Percentiles rank a stretch among this genome's conserved stretches.
These are phyloP conservation scores for Nerophis lumbriciformis DNA, from an alignment of 2,113 vertebrate genomes.

Conservation along the genomic window DNA sequence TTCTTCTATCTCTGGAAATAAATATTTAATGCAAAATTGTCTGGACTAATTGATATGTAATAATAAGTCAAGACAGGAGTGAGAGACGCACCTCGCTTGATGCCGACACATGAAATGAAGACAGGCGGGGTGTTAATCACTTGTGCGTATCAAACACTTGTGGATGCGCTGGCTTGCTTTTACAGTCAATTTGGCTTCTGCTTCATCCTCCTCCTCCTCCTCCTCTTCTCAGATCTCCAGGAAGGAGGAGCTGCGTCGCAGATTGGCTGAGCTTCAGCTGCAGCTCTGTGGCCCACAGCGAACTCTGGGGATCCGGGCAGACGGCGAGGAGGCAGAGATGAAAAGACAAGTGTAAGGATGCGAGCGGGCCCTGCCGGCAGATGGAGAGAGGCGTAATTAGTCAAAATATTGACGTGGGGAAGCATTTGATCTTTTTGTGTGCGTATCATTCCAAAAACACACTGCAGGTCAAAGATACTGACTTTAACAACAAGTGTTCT, in stretches of 20 bases:
- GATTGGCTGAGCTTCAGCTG: conserved; percentile 79
- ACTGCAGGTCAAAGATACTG: conserved; percentile 48
- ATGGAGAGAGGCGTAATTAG: conserved; percentile 48
- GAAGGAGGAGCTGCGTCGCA: conserved; percentile 77
- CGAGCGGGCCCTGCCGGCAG: conserved; percentile 47
- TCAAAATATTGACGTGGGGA: conserved; percentile 64
- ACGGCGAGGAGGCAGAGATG: conserved; percentile 73
- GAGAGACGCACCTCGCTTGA: conserved; percentile 14
- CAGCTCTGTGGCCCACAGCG: conserved; percentile 75
- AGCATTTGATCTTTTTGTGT: conserved; percentile 55
- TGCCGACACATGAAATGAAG: conserved; percentile 32
- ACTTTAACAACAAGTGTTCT: neutral
- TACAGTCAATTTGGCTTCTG: conserved; percentile 47
- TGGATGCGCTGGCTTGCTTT: conserved; percentile 47
- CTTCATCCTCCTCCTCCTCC: conserved; percentile 18
- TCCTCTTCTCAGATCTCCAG: conserved; percentile 70
- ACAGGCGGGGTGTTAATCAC: conserved; percentile 22
- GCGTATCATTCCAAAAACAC: conserved; percentile 38
- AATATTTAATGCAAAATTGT: conserved; percentile 17
- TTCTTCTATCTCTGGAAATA: conserved; percentile 16
- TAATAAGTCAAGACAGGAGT: conserved; percentile 20
- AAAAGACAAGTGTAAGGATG: conserved; percentile 79
- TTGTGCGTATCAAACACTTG: conserved; percentile 55
- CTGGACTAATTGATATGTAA: conserved; percentile 31
- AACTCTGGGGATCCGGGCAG: conserved; percentile 69